Percentiles rank a stretch among this genome's conserved stretches.
These are phyloP conservation scores for Allolobophora icterica DNA, from an alignment of 2,888 invertebrate species.

Conservation along the genomic window DNA sequence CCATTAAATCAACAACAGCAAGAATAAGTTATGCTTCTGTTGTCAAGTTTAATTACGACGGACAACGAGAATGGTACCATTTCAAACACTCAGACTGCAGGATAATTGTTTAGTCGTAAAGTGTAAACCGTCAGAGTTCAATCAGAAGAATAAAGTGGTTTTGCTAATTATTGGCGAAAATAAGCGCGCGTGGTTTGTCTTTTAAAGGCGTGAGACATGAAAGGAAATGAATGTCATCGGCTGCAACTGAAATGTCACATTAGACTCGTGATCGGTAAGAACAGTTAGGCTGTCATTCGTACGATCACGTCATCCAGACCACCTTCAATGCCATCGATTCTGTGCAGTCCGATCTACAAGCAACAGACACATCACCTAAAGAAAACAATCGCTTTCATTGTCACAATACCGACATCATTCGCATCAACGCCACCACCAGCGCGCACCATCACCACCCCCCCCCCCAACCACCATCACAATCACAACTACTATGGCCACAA, in stretches of 20 bases:
- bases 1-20: not conserved
- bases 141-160: not conserved
- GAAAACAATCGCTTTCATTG: no score
- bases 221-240: not conserved
- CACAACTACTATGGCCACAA: no score
- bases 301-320: not conserved
- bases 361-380: not conserved
- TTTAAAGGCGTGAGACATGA: not conserved
- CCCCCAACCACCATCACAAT: no score
- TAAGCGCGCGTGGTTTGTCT: not conserved
- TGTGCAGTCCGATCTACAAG: constrained; percentile 17
- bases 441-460: no score
- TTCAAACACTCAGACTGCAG: not conserved
- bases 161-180: not conserved
- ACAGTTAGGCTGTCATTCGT: not conserved
- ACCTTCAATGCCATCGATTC: not conserved
- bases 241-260: not conserved
- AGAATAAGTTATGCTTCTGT: not conserved
- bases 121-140: not conserved
- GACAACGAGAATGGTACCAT: not conserved
- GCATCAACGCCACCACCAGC: no score
- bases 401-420: no score
- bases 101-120: not conserved
- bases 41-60: not conserved
- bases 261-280: not conserved